Evolutionary conservation across 2,888 invertebrate genomes (phyloP).

Genomic region (Bembecia ichneumoniformis): DNA sequence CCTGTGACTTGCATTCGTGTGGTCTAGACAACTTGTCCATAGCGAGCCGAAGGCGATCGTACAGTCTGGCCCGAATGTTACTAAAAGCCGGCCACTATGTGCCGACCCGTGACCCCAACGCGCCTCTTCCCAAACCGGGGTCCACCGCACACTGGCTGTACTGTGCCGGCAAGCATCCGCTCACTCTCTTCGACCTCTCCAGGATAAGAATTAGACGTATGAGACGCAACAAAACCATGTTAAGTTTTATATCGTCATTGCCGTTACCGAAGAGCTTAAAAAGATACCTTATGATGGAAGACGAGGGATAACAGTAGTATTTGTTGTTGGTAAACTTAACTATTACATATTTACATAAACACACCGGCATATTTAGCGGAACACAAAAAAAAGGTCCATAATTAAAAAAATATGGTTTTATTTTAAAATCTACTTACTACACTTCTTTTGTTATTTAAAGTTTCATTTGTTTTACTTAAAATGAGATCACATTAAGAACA

Average conservation of each 20-base stretch:
- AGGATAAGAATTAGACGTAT: constrained; percentile 65
- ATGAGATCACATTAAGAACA: too few species aligned
- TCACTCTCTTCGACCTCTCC: constrained; percentile 69
- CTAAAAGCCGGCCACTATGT: constrained; percentile 52
- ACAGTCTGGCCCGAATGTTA: constrained; percentile 41
- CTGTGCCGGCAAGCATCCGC: constrained; percentile 55
- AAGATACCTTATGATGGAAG: constrained; percentile 72
- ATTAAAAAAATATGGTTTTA: too few species aligned
- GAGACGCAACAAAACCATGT: constrained; percentile 41
- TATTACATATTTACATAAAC: too few species aligned
- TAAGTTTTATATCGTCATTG: constrained; percentile 42
- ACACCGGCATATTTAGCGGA: too few species aligned
- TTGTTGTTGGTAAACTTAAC: neutral
- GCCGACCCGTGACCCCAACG: constrained; percentile 13
- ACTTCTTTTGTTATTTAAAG: too few species aligned
- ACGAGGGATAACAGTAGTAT: constrained; percentile 29
- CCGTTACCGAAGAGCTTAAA: constrained; percentile 72
- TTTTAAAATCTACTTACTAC: too few species aligned
- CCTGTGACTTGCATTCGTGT: constrained; percentile 68
- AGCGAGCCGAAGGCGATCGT: constrained; percentile 50
- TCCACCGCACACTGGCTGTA: constrained; percentile 50
- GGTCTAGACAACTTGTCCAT: constrained; percentile 70
- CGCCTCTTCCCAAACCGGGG: constrained; percentile 24
- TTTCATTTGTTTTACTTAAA: too few species aligned
- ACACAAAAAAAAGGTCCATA: too few species aligned